Conservation (phyloP, 2,888 invertebrate species). For the Hemaris fuciformis region DNA sequence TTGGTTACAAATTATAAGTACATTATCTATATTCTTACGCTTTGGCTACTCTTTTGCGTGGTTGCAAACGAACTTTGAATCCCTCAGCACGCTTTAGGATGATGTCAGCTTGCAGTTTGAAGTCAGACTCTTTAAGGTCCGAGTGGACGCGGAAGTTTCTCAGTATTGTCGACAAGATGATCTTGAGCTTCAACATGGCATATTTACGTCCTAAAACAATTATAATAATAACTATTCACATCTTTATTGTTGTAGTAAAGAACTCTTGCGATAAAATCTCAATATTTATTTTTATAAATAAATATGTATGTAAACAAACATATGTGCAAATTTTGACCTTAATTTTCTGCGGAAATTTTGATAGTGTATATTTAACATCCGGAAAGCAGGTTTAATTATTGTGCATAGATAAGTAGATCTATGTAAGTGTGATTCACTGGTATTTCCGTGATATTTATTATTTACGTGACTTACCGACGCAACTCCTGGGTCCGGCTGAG, state of each 20-base stretch:
- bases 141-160: slow-evolving; percentile 87
- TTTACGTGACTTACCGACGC: slow-evolving; percentile 83
- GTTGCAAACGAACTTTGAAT: slow-evolving; percentile 86
- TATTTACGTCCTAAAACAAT: slow-evolving; percentile 86
- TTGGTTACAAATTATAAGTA: not conserved
- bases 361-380: not conserved
- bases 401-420: not conserved
- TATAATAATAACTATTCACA: slow-evolving; percentile 8
- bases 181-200: slow-evolving; percentile 90
- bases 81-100: slow-evolving; percentile 89
- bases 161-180: slow-evolving; percentile 87
- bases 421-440: not conserved
- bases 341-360: not conserved
- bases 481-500: slow-evolving; percentile 91
- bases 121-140: slow-evolving; percentile 85
- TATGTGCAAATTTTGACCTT: not conserved
- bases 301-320: too few species aligned
- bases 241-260: not conserved
- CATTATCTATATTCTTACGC: slow-evolving; percentile 41
- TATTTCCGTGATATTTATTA: not conserved
- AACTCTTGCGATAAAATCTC: not conserved
- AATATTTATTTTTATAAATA: too few species aligned
- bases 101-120: slow-evolving; percentile 88
- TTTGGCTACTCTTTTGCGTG: slow-evolving; percentile 79
- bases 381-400: not conserved